These are phyloP conservation scores for Molothrus ater DNA, from an alignment of 2,797 vertebrate genomes.

Conservation along the genomic window DNA sequence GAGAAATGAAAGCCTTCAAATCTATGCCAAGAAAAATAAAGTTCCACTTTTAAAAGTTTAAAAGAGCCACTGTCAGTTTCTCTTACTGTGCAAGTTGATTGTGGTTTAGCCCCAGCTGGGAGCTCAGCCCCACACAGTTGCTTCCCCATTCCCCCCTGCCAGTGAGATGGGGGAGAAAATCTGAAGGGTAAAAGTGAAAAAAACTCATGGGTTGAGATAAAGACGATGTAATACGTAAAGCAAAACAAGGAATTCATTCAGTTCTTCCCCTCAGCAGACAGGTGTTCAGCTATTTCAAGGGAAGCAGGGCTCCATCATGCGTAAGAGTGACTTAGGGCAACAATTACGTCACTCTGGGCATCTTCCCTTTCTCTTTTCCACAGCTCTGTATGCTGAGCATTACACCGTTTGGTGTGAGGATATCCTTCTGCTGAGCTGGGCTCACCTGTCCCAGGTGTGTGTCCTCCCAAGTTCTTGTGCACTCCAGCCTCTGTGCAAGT, in stretches of 20 bases:
- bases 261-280: neutral
- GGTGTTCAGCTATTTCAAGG: neutral
- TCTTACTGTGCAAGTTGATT: neutral
- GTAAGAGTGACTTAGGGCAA: neutral
- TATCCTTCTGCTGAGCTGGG: neutral
- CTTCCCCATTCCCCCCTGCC: neutral
- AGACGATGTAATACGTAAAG: neutral
- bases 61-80: conserved; percentile 27
- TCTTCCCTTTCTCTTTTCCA: neutral
- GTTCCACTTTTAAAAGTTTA: conserved; percentile 18
- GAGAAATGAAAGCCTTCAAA: neutral
- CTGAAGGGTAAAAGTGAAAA: neutral
- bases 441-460: neutral
- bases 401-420: neutral
- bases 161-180: neutral
- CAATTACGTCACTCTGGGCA: neutral
- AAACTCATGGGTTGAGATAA: neutral
- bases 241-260: neutral
- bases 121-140: neutral
- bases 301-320: neutral
- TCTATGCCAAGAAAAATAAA: conserved; percentile 25
- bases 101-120: neutral
- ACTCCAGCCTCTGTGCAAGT: neutral
- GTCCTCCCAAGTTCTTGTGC: neutral
- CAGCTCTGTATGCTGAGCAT: neutral